phyloP scores from a whole-genome alignment of 2,113 vertebrate genomes.

The Carollia perspicillata region DNA sequence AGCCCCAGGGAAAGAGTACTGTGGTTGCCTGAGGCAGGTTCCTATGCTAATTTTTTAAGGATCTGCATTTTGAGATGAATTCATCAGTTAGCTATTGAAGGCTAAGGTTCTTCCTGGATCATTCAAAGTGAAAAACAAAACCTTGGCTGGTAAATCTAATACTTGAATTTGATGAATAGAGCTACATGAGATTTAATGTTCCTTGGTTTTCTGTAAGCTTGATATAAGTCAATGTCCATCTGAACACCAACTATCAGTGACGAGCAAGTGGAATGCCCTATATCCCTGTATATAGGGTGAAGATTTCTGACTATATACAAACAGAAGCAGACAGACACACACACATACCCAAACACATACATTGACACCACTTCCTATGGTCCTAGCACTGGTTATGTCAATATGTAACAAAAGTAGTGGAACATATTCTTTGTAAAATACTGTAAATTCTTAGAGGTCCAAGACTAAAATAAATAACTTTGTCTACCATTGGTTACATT shows the following conservation, averaged over 20 bases:
- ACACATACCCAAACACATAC: neutral
- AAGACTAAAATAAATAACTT: neutral
- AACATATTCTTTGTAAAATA: neutral
- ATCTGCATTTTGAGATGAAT: constrained; percentile 26
- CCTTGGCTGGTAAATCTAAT: neutral
- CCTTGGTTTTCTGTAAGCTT: constrained; percentile 11
- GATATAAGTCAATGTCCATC: neutral
- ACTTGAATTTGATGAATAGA: neutral
- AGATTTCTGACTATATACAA: neutral
- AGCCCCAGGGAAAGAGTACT: constrained; percentile 6
- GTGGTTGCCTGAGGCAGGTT: constrained; percentile 18
- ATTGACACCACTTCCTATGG: neutral
- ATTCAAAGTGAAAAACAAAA: constrained; percentile 35
- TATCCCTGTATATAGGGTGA: neutral
- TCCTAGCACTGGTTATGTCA: neutral
- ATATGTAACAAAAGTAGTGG: neutral
- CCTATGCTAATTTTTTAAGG: constrained; percentile 37
- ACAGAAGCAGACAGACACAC: neutral
- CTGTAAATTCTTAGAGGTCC: neutral
- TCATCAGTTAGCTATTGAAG: constrained; percentile 17
- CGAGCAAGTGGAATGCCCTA: neutral
- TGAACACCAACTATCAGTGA: neutral
- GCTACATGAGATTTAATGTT: neutral
- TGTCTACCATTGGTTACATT: neutral
- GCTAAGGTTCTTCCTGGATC: constrained; percentile 27